Conservation (phyloP, 2,888 invertebrate genomes). For the Tenthredo distinguenda region DNA sequence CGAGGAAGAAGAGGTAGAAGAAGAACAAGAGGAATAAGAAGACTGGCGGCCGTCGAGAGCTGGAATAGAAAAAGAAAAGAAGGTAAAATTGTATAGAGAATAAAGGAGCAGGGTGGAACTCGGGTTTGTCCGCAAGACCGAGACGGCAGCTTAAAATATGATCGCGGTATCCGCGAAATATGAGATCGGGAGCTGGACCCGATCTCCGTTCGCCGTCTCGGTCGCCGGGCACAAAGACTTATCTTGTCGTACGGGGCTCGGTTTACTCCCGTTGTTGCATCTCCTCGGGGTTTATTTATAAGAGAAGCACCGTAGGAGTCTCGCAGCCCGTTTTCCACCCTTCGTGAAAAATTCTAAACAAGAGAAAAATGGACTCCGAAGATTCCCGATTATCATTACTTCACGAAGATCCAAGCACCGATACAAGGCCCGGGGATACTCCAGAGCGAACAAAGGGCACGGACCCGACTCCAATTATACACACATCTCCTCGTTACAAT, state of each 20-base stretch:
- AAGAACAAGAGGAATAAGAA: background rate
- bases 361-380: background rate
- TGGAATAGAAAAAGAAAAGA: conserved; percentile 25
- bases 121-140: conserved; percentile 7
- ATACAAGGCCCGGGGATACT: background rate
- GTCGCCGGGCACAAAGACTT: conserved; percentile 71
- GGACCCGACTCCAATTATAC: background rate
- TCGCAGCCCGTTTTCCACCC: background rate
- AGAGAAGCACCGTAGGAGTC: background rate
- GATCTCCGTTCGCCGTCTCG: conserved; percentile 61
- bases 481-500: conserved; percentile 3
- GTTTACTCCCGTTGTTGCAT: conserved; percentile 1
- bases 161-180: conserved; percentile 76
- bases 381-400: background rate
- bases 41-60: conserved; percentile 36
- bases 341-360: background rate
- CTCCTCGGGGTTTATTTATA: background rate
- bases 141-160: conserved; percentile 72
- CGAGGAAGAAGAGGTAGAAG: background rate
- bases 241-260: conserved; percentile 69
- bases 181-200: conserved; percentile 69
- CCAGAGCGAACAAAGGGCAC: background rate
- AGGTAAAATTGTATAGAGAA: conserved; percentile 19
- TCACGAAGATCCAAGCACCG: background rate
- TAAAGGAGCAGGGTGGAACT: conserved; percentile 32